Percentiles rank a stretch among this genome's conserved stretches.
Evolutionary conservation across 2,888 invertebrate genomes (phyloP).

Genomic region (Agrochola circellaris): DNA sequence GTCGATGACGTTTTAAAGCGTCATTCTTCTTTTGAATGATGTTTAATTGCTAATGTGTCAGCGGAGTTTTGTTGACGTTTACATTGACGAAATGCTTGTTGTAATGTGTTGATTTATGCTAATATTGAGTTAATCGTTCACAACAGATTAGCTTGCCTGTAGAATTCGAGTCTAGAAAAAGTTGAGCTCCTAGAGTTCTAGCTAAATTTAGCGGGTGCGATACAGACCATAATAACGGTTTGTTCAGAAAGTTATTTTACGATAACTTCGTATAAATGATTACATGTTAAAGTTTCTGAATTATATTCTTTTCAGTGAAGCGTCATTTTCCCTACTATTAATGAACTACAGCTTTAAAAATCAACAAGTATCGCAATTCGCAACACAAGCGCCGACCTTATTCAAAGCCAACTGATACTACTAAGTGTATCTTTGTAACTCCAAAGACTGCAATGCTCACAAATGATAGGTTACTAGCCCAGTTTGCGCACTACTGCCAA

Average conservation of each 20-base stretch:
- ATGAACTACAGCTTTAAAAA: slow-evolving; percentile 21
- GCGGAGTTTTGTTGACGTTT: neutral
- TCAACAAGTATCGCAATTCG: neutral
- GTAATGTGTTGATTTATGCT: neutral
- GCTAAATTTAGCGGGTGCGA: neutral
- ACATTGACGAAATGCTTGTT: neutral
- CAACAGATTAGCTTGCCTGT: no score
- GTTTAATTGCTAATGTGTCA: slow-evolving; percentile 28
- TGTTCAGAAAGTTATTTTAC: neutral
- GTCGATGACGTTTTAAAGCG: slow-evolving; percentile 42
- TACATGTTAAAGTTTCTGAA: slow-evolving; percentile 8
- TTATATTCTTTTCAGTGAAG: slow-evolving; percentile 9
- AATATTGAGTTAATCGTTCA: neutral
- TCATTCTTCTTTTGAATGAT: slow-evolving; percentile 51
- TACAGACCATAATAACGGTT: neutral
- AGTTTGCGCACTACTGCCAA: slow-evolving; percentile 41
- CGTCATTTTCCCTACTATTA: neutral
- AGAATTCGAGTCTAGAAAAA: neutral
- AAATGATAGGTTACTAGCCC: slow-evolving; percentile 56
- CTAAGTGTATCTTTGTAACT: slow-evolving; percentile 37
- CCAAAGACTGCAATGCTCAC: slow-evolving; percentile 50
- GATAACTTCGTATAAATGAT: slow-evolving; percentile 26
- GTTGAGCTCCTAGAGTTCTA: slow-evolving; percentile 1
- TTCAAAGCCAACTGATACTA: slow-evolving; percentile 12
- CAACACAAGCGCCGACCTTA: slow-evolving; percentile 4